Conservation (phyloP, 1,140 invertebrate genomes). For the Bicyclus anynana region DNA sequence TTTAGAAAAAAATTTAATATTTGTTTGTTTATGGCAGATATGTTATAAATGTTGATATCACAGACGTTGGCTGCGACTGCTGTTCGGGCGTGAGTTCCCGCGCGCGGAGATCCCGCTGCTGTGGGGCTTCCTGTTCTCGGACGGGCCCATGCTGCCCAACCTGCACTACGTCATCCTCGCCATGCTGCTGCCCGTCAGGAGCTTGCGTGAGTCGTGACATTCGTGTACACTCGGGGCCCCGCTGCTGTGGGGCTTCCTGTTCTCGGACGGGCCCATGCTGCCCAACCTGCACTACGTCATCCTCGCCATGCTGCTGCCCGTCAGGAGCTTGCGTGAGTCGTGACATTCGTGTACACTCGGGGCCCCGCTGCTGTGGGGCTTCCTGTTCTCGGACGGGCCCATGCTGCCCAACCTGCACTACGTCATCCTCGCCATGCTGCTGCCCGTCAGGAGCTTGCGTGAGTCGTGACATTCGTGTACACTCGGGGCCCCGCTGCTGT, state of each 20-base stretch:
- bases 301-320: constrained; percentile 86
- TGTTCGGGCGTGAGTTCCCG: constrained; percentile 89
- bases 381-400: constrained; percentile 86
- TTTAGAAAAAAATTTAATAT: too few relatives aligned
- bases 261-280: constrained; percentile 84
- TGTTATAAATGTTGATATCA: too few relatives aligned
- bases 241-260: constrained; percentile 88
- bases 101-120: constrained; percentile 84
- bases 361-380: constrained; percentile 87
- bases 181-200: constrained; percentile 85
- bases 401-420: constrained; percentile 85
- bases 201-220: constrained; percentile 80
- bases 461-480: too few relatives aligned
- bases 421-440: constrained; percentile 86
- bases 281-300: constrained; percentile 86
- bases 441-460: constrained; percentile 83
- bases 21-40: too few relatives aligned
- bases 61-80: constrained; percentile 87
- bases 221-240: too few relatives aligned
- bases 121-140: constrained; percentile 90
- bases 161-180: constrained; percentile 87
- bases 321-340: constrained; percentile 83
- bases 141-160: constrained; percentile 83
- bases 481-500: constrained; percentile 86
- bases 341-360: too few relatives aligned